Evolutionary conservation across 2,797 vertebrate species (phyloP).

Genomic region (Xiphophorus birchmanni): DNA sequence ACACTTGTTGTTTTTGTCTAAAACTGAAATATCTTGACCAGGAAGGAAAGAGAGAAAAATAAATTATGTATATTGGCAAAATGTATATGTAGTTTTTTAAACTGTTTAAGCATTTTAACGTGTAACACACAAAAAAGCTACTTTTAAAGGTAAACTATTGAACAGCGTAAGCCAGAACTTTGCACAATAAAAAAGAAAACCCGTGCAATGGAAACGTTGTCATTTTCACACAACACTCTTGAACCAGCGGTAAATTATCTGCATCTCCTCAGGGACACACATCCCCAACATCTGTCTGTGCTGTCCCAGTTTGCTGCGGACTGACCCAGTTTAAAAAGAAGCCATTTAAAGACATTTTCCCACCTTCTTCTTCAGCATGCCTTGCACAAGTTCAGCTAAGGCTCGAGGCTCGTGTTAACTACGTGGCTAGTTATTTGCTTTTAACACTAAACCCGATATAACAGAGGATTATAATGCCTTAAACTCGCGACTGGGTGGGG

Average conservation of each 20-base stretch:
- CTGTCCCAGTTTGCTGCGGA: slow-evolving; percentile 46
- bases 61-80: background rate
- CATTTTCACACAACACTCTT: background rate
- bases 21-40: background rate
- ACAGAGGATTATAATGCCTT: accelerated
- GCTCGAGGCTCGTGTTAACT: slow-evolving; percentile 33
- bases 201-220: background rate
- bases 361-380: slow-evolving; percentile 40
- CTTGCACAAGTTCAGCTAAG: slow-evolving; percentile 45
- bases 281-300: slow-evolving; percentile 15
- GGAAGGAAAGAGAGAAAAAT: background rate
- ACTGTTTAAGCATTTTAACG: background rate
- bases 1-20: background rate
- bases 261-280: background rate
- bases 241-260: background rate
- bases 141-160: background rate
- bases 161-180: background rate
- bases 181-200: background rate
- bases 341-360: slow-evolving; percentile 23
- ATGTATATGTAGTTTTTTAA: background rate
- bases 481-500: accelerated
- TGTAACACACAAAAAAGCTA: background rate
- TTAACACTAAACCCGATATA: background rate
- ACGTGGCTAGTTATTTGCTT: background rate
- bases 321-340: slow-evolving; percentile 55